Base-by-base conservation (phyloP, 2,888 invertebrate species). In the Hirtodrosophila histrioides region DNA sequence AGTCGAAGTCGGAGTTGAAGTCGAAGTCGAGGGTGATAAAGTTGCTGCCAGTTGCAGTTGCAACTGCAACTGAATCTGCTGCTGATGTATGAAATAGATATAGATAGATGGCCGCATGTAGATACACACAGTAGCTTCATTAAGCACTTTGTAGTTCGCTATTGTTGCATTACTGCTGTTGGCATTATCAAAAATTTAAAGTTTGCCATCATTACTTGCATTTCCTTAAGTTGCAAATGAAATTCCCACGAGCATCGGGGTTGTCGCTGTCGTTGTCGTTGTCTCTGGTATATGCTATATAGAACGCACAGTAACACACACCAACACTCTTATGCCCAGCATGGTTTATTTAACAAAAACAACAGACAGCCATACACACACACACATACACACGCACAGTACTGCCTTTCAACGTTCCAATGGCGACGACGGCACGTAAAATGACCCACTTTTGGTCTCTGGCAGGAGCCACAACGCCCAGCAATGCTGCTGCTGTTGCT, bases 331-430 rank as follows among this genome's bases (percentile, higher is more conserved):
- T 81, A 63, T 61, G 57, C 49, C 50, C 48, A 65, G 60, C 85
- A 87, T 75, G 87, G 70, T 87, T 83, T 83, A 85, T 85, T 83
- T 85, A 87, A 71, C 79, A 78, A 85, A 68, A 85, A 87, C 88
- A 87, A 85, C 83, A 85, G 78, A 75, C 75, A 57, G 69, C 35
- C 41, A 43, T 44, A 54, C 53, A 56, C 49, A 61, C 65, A 48
- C 64, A 41, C 48, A 53, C 56, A 53, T 27, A 56, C 12, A 37
- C 50, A 12, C 36, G 46, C 55, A 62, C 48, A n/a, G 64, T n/a
- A 48, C 44, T 41, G 61, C 39, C 65, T 62, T 65, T 69, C 79
- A 68, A 61, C 64, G 55, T 58, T 49, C 51, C 58, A 63, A 49
- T 61, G 65, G 65, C 63, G 68, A 62, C 69, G 62, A 48, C 67